A percentile compares a stretch with the other conserved stretches of the same genome.
These are phyloP conservation scores for Eilema caniola DNA, from an alignment of 2,888 invertebrate genomes.

Conservation along the genomic window DNA sequence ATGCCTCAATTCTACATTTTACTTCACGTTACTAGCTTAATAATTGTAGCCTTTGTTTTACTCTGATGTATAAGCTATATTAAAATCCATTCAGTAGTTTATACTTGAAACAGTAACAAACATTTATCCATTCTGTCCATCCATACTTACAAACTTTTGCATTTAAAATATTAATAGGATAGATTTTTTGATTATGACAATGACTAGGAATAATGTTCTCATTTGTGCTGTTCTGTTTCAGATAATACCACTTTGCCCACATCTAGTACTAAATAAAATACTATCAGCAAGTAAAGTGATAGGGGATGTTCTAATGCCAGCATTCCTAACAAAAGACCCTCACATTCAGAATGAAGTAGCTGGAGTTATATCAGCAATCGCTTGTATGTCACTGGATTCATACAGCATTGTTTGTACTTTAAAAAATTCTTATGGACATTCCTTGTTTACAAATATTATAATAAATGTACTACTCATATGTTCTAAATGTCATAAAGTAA, in stretches of 20 bases:
- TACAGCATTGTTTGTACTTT: constrained; percentile 55
- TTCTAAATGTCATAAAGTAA: constrained; percentile 66
- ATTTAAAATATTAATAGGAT: too few species aligned
- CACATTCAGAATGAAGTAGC: constrained; percentile 65
- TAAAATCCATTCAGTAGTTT: too few species aligned
- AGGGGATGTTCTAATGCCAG: constrained; percentile 77
- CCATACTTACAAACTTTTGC: too few species aligned
- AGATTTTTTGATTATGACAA: too few species aligned
- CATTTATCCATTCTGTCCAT: too few species aligned
- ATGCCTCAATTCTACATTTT: too few species aligned
- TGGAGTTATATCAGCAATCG: constrained; percentile 63
- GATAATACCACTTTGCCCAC: constrained; percentile 71
- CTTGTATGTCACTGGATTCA: constrained; percentile 72
- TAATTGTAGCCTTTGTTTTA: too few species aligned
- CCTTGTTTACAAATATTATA: constrained; percentile 59
- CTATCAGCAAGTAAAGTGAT: constrained; percentile 75
- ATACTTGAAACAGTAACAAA: too few species aligned
- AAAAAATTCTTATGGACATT: constrained; percentile 58
- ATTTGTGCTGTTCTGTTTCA: constrained; percentile 58
- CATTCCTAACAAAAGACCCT: constrained; percentile 68
- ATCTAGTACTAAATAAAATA: constrained; percentile 69
- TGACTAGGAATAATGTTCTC: too few species aligned
- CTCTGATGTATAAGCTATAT: too few species aligned
- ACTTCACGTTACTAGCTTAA: too few species aligned
- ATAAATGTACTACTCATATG: constrained; percentile 66